Evolutionary conservation across 92 coral and sea anemone species (phyloP), one percentile per base, ranked within the genome.

Genomic region (Metridium senile): DNA sequence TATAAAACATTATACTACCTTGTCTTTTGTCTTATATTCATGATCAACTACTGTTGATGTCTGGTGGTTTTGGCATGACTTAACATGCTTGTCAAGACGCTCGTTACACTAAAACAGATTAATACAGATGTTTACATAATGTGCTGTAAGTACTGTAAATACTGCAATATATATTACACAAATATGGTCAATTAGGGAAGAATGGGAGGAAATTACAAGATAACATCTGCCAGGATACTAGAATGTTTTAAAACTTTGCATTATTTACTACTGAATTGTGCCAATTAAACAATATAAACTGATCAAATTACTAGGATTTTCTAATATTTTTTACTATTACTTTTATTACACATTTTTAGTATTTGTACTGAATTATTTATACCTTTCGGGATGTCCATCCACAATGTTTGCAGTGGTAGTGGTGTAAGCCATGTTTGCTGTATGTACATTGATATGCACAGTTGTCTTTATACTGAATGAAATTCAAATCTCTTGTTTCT

Each of bases 351-450:
- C n/a, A n/a, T n/a, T n/a, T n/a, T n/a, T n/a, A n/a, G n/a, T n/a
- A n/a, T n/a, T n/a, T n/a, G n/a, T n/a, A n/a, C 16, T 16, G 16
- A 16, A 16, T 45, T 45, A 7, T 45, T 16, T 45, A 19, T 62
- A 62, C 67, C 67, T 62, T 62, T 62, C 67, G 20, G 16, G 26
- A 25, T 62, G 67, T 29, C 67, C 67, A 62, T n/a, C 67, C 67
- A 25, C 67, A 62, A 62, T 62, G 20, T 62, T 20, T 62, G 67
- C 67, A 62, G 26, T 62, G 67, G 13, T 62, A 62, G 32, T 62
- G 67, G 13, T 62, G 27, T 2, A 62, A n/a, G 7, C 64, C 64
- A 58, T 58, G 7, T 58, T 58, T n/a, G 16, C 67, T 31, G 26
- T 62, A 62, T 19, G 6, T 62, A 25, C 67, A 62, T 6, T 62